A percentile compares a stretch with the other conserved stretches of the same genome.
phyloP scores from a whole-genome alignment of 2,888 invertebrate species.

The Eupelmus urozonus region DNA sequence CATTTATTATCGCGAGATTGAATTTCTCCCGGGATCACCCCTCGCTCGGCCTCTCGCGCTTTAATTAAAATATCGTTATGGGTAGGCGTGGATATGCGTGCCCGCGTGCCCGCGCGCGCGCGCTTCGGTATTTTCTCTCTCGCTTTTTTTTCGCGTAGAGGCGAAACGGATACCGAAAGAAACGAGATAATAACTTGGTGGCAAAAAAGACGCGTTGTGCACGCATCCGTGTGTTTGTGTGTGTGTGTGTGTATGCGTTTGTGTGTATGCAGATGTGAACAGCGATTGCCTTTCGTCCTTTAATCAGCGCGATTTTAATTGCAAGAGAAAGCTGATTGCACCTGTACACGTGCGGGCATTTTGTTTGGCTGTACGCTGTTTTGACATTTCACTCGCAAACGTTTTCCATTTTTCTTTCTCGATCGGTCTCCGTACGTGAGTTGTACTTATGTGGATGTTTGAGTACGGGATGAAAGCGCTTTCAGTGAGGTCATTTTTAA shows the following conservation, averaged over 20 bases:
- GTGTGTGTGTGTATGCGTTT: background rate
- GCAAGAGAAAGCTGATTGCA: constrained; percentile 42
- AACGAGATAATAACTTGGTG: constrained; percentile 64
- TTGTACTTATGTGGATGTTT: too few relatives aligned
- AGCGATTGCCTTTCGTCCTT: constrained; percentile 51
- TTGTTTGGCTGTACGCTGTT: constrained; percentile 17
- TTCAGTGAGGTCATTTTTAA: constrained; percentile 12
- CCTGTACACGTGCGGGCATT: constrained; percentile 10
- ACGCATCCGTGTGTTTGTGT: constrained; percentile 14
- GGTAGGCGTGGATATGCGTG: constrained; percentile 76
- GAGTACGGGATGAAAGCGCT: too few relatives aligned
- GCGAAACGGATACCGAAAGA: constrained; percentile 60
- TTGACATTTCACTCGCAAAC: constrained; percentile 44
- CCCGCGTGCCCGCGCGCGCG: constrained; percentile 63
- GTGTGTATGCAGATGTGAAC: background rate
- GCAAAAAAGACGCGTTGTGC: constrained; percentile 38
- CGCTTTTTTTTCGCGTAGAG: constrained; percentile 4
- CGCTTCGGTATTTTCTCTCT: constrained; percentile 23
- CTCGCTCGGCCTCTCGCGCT: constrained; percentile 61
- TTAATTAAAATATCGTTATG: constrained; percentile 78
- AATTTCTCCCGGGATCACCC: constrained; percentile 69
- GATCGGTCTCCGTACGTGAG: too few relatives aligned
- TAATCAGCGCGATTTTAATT: constrained; percentile 56
- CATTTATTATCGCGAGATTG: constrained; percentile 78
- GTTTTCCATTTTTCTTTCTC: background rate